phyloP scores from a whole-genome alignment of 2,113 vertebrate genomes.

The Ploceus nigricollis region DNA sequence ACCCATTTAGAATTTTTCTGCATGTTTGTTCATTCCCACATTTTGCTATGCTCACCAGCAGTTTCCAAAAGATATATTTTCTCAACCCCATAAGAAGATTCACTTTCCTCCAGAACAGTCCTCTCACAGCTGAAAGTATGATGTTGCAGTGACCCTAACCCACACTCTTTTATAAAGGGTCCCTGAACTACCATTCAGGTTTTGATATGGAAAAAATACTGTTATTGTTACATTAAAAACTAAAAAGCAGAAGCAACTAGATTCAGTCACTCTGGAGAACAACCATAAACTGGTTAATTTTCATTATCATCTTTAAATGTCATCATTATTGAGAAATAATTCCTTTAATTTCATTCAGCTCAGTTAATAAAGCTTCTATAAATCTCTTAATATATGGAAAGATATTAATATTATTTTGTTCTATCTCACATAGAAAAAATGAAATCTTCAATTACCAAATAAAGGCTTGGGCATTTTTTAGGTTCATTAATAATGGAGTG shows the following conservation, averaged over 20 bases:
- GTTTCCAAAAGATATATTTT: not conserved
- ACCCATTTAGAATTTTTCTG: not conserved
- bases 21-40: not conserved
- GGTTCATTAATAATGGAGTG: not conserved
- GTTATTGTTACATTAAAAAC: not conserved
- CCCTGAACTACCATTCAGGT: not conserved
- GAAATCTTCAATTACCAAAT: not conserved
- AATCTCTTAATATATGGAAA: not conserved
- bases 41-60: not conserved
- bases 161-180: not conserved
- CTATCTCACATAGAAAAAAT: not conserved
- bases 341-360: not conserved
- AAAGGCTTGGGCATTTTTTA: not conserved
- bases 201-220: not conserved
- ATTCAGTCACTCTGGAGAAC: not conserved
- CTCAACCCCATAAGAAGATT: not conserved
- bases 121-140: not conserved
- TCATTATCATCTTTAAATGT: not conserved
- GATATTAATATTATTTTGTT: not conserved
- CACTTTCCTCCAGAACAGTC: not conserved
- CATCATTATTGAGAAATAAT: not conserved
- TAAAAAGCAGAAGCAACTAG: not conserved
- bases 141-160: not conserved
- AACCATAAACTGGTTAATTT: not conserved
- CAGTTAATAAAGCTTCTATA: not conserved